These are phyloP conservation scores for Zaprionus davidi DNA, from an alignment of 1,140 invertebrate genomes.

Conservation along the genomic window DNA sequence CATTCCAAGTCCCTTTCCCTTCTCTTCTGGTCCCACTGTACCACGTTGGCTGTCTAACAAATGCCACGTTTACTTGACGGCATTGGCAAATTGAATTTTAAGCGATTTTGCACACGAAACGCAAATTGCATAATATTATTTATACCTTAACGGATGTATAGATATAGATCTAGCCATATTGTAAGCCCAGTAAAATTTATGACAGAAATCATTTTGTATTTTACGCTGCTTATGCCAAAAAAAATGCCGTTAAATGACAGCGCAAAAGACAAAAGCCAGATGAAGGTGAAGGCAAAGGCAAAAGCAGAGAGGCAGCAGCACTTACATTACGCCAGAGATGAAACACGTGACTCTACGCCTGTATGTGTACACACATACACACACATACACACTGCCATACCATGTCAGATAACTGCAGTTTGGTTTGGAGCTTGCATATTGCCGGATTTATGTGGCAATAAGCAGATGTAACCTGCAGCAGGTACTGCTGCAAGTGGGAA, in stretches of 20 bases:
- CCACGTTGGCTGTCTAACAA: conserved; percentile 33
- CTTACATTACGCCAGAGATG: conserved; percentile 70
- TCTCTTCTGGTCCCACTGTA: conserved; percentile 19
- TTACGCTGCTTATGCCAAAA: conserved; percentile 31
- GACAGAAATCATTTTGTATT: conserved; percentile 50
- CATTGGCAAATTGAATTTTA: conserved; percentile 67
- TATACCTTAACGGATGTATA: conserved; percentile 10
- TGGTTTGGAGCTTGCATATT: conserved; percentile 65
- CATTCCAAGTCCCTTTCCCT: not conserved
- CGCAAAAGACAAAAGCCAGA: conserved; percentile 14
- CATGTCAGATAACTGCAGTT: conserved; percentile 33
- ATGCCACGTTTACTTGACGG: conserved; percentile 29
- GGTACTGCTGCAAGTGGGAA: conserved; percentile 10
- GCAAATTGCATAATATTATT: conserved; percentile 38
- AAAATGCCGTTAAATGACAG: conserved; percentile 42
- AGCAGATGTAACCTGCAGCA: conserved; percentile 73
- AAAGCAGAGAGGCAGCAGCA: conserved; percentile 35
- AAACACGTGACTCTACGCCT: conserved; percentile 64
- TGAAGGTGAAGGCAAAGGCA: not conserved
- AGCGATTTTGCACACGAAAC: conserved; percentile 50
- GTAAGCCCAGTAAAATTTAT: conserved; percentile 48
- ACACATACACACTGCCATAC: not conserved
- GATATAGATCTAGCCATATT: conserved; percentile 36
- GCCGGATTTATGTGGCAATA: conserved; percentile 80
- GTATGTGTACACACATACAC: conserved; percentile 7